Evolutionary conservation across 2,888 invertebrate species (phyloP).

Genomic region (Alcis repandata): DNA sequence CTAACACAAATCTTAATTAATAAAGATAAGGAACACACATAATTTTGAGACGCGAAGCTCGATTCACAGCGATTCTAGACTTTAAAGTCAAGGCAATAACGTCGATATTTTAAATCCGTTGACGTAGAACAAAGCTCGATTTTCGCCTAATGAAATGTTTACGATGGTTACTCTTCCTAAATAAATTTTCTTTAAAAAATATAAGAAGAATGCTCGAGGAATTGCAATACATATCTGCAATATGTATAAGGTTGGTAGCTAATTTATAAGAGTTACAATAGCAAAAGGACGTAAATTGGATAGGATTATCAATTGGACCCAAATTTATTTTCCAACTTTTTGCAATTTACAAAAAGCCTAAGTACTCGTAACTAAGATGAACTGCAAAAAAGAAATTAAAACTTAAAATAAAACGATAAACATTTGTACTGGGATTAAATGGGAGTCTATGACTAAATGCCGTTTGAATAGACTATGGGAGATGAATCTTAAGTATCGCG

Average conservation of each 20-base stretch:
- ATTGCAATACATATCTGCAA: not conserved
- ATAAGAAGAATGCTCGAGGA: not conserved
- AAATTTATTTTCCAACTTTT: conserved; percentile 12
- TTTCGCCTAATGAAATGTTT: not conserved
- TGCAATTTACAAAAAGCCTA: not conserved
- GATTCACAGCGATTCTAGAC: conserved; percentile 30
- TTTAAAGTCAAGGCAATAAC: conserved; percentile 24
- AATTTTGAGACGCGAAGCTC: conserved; percentile 28
- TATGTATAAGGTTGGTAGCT: too few relatives aligned
- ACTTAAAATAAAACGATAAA: conserved; percentile 4
- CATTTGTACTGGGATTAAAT: conserved; percentile 11
- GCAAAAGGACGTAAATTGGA: conserved; percentile 16
- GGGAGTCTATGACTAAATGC: conserved; percentile 10
- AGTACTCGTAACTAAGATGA: not conserved
- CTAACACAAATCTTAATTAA: conserved; percentile 20
- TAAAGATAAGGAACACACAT: conserved; percentile 25
- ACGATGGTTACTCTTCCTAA: too few relatives aligned
- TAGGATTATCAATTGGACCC: conserved; percentile 32
- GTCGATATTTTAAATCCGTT: conserved; percentile 35
- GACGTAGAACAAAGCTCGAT: conserved; percentile 26
- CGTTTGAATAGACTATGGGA: not conserved
- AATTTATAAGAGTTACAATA: conserved; percentile 3
- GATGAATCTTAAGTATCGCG: conserved; percentile 12
- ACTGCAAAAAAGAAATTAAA: conserved; percentile 1
- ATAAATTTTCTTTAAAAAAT: not conserved